phyloP scores from a whole-genome alignment of 2,113 vertebrate genomes.

The Salvelinus namaycush region DNA sequence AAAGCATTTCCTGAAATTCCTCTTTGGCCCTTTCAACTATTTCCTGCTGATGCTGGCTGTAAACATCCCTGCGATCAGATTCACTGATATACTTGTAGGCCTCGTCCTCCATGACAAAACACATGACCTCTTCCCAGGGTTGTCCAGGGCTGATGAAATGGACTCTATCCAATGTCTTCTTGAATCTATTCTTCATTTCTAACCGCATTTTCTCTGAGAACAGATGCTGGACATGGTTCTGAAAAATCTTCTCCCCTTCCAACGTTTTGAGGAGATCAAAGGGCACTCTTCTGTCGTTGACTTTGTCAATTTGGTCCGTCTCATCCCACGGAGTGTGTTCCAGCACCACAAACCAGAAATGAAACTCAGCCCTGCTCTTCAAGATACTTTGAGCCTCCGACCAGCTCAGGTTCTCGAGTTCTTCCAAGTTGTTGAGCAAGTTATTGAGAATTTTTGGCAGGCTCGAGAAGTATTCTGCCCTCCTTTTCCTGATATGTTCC shows the following conservation, averaged over 20 bases:
- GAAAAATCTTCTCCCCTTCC: slow-evolving; percentile 92
- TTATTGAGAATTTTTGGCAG: slow-evolving; percentile 93
- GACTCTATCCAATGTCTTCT: slow-evolving; percentile 94
- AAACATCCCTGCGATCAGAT: slow-evolving; percentile 92
- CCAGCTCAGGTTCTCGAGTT: slow-evolving; percentile 92
- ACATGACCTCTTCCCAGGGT: slow-evolving; percentile 96
- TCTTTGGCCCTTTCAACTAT: slow-evolving; percentile 99
- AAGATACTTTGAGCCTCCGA: slow-evolving; percentile 88
- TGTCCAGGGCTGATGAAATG: slow-evolving; percentile 95
- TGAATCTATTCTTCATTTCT: slow-evolving; percentile 98
- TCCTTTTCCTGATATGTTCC: slow-evolving; percentile 93
- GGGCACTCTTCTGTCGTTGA: slow-evolving; percentile 89
- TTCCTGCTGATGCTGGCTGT: slow-evolving; percentile 93
- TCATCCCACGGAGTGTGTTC: slow-evolving; percentile 95
- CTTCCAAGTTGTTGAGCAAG: slow-evolving; percentile 90
- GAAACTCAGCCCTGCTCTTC: slow-evolving; percentile 89
- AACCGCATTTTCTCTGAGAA: slow-evolving; percentile 90
- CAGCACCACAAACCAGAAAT: slow-evolving; percentile 91
- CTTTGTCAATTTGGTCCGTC: slow-evolving; percentile 94
- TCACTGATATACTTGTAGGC: slow-evolving; percentile 97
- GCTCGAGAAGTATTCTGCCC: slow-evolving; percentile 93
- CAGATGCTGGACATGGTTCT: slow-evolving; percentile 93
- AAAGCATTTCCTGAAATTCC: slow-evolving; percentile 99
- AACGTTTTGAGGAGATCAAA: slow-evolving; percentile 90
- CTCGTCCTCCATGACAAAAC: slow-evolving; percentile 96